Base-by-base conservation (phyloP, 2,113 vertebrate genomes). In the Laticauda colubrina region DNA sequence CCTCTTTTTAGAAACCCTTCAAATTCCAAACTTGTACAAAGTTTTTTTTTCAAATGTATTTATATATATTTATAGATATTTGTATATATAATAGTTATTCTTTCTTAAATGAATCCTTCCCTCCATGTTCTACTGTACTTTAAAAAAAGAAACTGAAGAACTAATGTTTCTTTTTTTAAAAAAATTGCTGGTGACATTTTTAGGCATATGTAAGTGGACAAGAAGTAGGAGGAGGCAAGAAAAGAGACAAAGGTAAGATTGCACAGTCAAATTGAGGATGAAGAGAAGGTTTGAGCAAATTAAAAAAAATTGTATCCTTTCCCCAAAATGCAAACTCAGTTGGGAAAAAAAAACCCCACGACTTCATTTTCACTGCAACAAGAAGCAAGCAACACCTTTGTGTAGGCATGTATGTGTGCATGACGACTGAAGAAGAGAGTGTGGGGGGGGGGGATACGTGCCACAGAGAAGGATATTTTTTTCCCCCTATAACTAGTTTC, bases 321-420 rank as follows among this genome's bases (percentile, higher is more conserved):
- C 90, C 91, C 88, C 57, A 51, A 92, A 94, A 92, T 92, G 93
- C 81, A 94, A 93, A 92, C 86, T 81, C 93, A 92, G 87, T 75
- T 57, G 48, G 55, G 55, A 11, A 45, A 55, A 39, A 18, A 88
- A 55, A 39, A 69, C 26, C 87, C 87, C 89, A 90, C 75, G 88
- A 91, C 93, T 94, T 92, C 91, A 92, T 92, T 87, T 94, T 94
- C 93, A 92, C 93, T 90, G 92, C 92, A 93, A 93, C 92, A 90
- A 90, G 89, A 93, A 93, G 89, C 92, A 54, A 85, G 89, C 89
- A 90, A 87, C 55, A 57, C 45, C 56, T 90, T 87, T 26, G 81
- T 90, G 92, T 53, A 93, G 56, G 89, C 29, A 89, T 93, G 89
- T 64, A 18, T 23, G 81, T 93, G 92, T 90, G 81, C 92, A 87